Evolutionary conservation across 1,140 invertebrate species (phyloP), one percentile per base, ranked within the genome.

Genomic region (Marisa cornuarietis): DNA sequence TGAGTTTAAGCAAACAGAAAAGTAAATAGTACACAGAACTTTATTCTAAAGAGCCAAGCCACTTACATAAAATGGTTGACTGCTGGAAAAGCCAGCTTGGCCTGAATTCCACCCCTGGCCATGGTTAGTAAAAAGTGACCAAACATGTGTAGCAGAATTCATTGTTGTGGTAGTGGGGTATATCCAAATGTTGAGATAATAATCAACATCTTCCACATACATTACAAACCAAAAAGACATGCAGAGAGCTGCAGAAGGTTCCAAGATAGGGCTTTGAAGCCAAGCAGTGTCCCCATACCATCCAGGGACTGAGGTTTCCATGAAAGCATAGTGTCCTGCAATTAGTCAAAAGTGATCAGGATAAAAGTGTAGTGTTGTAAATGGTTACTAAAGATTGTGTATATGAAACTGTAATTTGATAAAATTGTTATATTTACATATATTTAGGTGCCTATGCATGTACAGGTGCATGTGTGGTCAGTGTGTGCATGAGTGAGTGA

Each of bases 221-320:
- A 96, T 96, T 85, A 95, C 94, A 85, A 91, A 94, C 92, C 93
- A 49, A 95, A 91, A 89, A 93, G 79, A 65, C 80, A 82, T 54
- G 26, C 66, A 61, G 49, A 79, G 76, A 9, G 58, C 11, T 66
- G 63, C 31, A 71, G 81, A 78, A 7, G 81, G 78, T 68, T 81
- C 71, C 71, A 89, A 83, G 26, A 81, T 73, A 18, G 85, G 86
- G 71, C 86, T 89, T 61, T 86, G 82, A 20, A 91, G 81, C 84
- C 88, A 85, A 22, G 90, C 90, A 68, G 78, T 81, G 75, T 90
- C 85, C n/a, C 87, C 88, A 16, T 79, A 54, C 18, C 81, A 76
- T 22, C 85, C 75, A 11, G 83, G 85, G 22, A 81, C 49, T 76
- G 86, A 87, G 0, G 87, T 78, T 81, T 91, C 89, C 63, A 90